Conservation (phyloP, 1,140 invertebrate species). For the Pseudomyrmex dendroicus region DNA sequence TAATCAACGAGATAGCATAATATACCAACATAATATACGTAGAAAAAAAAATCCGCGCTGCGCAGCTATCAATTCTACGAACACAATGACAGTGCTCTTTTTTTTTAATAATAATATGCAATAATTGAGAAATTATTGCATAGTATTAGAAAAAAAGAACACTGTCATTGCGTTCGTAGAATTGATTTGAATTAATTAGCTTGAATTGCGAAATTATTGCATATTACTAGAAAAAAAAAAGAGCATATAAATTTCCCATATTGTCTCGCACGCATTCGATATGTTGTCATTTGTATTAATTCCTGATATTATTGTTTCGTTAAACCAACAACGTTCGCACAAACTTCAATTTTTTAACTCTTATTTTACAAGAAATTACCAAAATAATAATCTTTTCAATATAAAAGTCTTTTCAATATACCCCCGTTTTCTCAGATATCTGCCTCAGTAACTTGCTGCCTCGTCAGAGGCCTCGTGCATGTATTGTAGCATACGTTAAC, state of each 20-base stretch:
- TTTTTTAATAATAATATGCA: not conserved
- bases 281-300: slow-evolving; percentile 24
- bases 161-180: no score
- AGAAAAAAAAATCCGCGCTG: slow-evolving; percentile 8
- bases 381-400: no score
- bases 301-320: not conserved
- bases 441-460: not conserved
- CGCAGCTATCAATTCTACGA: not conserved
- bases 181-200: no score
- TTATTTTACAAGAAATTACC: slow-evolving; percentile 1
- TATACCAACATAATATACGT: no score
- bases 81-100: not conserved
- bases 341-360: not conserved
- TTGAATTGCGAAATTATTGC: no score
- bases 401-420: slow-evolving; percentile 3
- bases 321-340: not conserved
- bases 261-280: no score
- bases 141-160: not conserved
- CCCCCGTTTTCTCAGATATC: not conserved
- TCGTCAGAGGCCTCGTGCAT: not conserved
- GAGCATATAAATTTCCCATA: no score
- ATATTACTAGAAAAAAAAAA: no score
- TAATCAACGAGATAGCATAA: slow-evolving; percentile 7
- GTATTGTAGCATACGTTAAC: not conserved
- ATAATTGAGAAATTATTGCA: slow-evolving; percentile 13